phyloP scores from a whole-genome alignment of 2,113 vertebrate species.

The Pollachius pollachius region DNA sequence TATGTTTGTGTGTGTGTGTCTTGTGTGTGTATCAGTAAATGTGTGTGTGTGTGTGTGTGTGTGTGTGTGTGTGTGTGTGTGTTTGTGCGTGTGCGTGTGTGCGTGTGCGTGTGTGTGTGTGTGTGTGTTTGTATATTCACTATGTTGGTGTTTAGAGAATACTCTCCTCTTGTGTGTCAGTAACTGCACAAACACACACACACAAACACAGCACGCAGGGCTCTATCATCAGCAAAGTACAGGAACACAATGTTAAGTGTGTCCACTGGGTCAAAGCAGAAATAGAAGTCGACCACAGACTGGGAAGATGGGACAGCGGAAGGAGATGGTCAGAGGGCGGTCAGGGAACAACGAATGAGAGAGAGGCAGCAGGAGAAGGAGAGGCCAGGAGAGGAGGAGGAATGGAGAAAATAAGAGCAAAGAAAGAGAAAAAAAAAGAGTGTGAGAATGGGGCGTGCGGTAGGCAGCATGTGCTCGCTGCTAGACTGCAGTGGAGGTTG shows the following conservation, averaged over 20 bases:
- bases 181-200: slow-evolving; percentile 12
- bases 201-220: slow-evolving; percentile 23
- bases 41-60: no score
- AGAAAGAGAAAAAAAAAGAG: slow-evolving; percentile 19
- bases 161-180: no score
- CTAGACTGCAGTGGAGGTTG: slow-evolving; percentile 66
- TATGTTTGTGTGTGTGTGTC: no score
- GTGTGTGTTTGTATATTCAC: neutral
- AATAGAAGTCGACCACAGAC: slow-evolving; percentile 59
- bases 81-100: neutral
- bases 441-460: slow-evolving; percentile 40
- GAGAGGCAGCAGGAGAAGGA: slow-evolving; percentile 18
- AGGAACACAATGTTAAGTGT: slow-evolving; percentile 64
- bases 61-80: neutral
- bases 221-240: slow-evolving; percentile 49
- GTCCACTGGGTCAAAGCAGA: slow-evolving; percentile 49
- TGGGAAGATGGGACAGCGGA: slow-evolving; percentile 35
- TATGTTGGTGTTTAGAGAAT: slow-evolving; percentile 19
- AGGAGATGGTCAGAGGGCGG: neutral
- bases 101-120: no score
- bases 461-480: slow-evolving; percentile 36
- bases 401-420: neutral
- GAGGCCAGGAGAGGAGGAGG: neutral
- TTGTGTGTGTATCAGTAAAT: no score
- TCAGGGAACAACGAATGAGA: slow-evolving; percentile 18